These are phyloP conservation scores for Drosophila kanekoi DNA, from an alignment of 2,888 invertebrate genomes.

Conservation along the genomic window DNA sequence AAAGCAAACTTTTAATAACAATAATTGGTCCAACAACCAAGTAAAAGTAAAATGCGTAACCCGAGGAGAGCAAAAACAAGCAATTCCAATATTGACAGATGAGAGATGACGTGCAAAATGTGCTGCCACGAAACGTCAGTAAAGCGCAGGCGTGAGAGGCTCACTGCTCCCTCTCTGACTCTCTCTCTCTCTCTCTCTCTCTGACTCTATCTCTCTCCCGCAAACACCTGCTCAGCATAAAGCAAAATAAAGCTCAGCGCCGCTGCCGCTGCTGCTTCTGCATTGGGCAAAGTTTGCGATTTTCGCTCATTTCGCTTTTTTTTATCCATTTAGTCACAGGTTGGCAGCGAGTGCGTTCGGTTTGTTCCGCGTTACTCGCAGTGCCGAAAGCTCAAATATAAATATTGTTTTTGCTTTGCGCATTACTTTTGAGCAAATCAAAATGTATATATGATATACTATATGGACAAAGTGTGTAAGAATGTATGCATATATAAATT, in stretches of 20 bases:
- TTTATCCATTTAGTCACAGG: conserved; percentile 48
- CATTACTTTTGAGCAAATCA: conserved; percentile 19
- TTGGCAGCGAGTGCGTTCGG: conserved; percentile 47
- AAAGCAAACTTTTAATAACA: conserved; percentile 22
- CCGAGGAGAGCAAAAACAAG: conserved; percentile 2
- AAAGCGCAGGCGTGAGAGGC: conserved; percentile 42
- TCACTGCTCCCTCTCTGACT: conserved; percentile 9
- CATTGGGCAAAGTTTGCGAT: conserved; percentile 22
- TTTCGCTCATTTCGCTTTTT: conserved; percentile 24
- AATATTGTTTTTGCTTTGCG: conserved; percentile 21
- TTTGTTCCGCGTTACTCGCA: conserved; percentile 19
- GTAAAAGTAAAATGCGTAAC: conserved; percentile 34
- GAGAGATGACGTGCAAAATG: conserved; percentile 31
- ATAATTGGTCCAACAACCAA: conserved; percentile 11
- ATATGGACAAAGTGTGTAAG: background rate
- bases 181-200: background rate
- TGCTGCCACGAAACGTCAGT: conserved; percentile 15
- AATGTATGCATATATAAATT: conserved; percentile 3
- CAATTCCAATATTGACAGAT: conserved; percentile 24
- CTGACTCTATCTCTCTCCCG: background rate
- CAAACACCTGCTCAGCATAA: conserved; percentile 37
- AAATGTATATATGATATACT: conserved; percentile 1
- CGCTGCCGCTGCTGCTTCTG: too few relatives aligned
- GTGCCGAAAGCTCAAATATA: conserved; percentile 30
- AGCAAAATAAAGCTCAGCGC: conserved; percentile 33